These are phyloP conservation scores for Aspidiotus rigidus DNA, from an alignment of 2,888 invertebrate genomes.

Conservation along the genomic window DNA sequence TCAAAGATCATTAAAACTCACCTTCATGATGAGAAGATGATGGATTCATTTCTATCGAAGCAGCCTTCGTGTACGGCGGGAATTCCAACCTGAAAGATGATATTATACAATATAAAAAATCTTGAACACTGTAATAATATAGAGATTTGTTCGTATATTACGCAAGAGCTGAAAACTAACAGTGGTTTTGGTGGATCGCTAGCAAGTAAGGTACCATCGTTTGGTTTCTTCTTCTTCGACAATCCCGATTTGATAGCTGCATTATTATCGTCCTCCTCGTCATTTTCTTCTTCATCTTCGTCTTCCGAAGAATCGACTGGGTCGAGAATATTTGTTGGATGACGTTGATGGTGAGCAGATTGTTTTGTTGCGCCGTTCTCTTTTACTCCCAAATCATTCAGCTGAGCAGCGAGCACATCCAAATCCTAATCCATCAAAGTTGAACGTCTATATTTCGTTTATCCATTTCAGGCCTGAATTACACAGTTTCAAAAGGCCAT, in stretches of 20 bases:
- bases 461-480: too few relatives aligned
- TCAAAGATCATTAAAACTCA: conserved; percentile 32
- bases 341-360: conserved; percentile 34
- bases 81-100: conserved; percentile 22
- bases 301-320: conserved; percentile 47
- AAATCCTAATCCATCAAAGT: conserved; percentile 60
- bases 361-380: conserved; percentile 42
- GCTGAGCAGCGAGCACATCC: conserved; percentile 90
- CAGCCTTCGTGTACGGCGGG: conserved; percentile 16
- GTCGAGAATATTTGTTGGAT: conserved; percentile 38
- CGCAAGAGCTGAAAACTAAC: conserved; percentile 52
- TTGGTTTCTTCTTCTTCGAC: conserved; percentile 46
- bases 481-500: too few relatives aligned
- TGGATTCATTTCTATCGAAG: conserved; percentile 16
- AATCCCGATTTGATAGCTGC: conserved; percentile 37
- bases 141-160: background rate
- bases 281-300: conserved; percentile 43
- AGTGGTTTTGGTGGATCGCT: conserved; percentile 95
- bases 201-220: conserved; percentile 89
- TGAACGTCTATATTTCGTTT: too few relatives aligned
- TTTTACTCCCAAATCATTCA: conserved; percentile 80
- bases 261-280: conserved; percentile 42
- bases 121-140: background rate
- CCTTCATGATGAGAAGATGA: conserved; percentile 43
- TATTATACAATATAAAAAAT: background rate